Base-by-base conservation (phyloP, 2,797 vertebrate genomes). In the Octomys mimax region DNA sequence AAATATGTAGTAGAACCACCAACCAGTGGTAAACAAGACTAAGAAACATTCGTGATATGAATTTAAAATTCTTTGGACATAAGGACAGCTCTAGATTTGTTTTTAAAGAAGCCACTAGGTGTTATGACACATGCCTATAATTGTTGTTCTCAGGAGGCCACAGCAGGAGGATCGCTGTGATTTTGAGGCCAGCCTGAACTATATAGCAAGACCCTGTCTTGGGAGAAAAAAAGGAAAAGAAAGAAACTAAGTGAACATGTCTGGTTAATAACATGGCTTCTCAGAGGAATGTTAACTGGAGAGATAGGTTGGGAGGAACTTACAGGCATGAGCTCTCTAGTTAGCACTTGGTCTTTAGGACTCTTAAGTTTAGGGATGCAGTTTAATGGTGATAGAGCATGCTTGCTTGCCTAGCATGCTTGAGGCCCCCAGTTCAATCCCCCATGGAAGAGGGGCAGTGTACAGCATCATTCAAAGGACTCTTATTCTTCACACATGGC, bases 11-110 rank as follows among this genome's bases (percentile, higher is more conserved):
- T 64, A 92, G 42, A 91, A 52, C 26, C 59, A 80, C 28, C 68
- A 11, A 36, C n/a, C 46, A 80, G 26, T 42, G 11, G 68, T 96
- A 81, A 88, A 14, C 73, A 82, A 49, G 64, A 59, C 61, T 82
- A 64, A 80, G 54, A 70, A 26, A 33, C 14, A 57, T 88, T 96
- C 36, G 57, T 82, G 28, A 31, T 42, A 5, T 86, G 62, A 92
- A 59, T 90, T 92, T 90, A 28, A 78, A 79, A 92, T 93, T 75
- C 57, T 93, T 22, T 91, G 70, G 36, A 66, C 42, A 87, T 39
- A 21, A 61, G 77, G n/a, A 49, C 59, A 54, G 19, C 24, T 36
- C 77, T 61, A 22, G 46, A 39, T 66, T 62, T 26, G 10, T 77
- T 68, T 83, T 10, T 52, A 66, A 91, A 91, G 61, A 46, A 83